Percentiles rank a stretch among this genome's conserved stretches.
Evolutionary conservation across 2,888 invertebrate genomes (phyloP).

Genomic region (Pollenia labialis): DNA sequence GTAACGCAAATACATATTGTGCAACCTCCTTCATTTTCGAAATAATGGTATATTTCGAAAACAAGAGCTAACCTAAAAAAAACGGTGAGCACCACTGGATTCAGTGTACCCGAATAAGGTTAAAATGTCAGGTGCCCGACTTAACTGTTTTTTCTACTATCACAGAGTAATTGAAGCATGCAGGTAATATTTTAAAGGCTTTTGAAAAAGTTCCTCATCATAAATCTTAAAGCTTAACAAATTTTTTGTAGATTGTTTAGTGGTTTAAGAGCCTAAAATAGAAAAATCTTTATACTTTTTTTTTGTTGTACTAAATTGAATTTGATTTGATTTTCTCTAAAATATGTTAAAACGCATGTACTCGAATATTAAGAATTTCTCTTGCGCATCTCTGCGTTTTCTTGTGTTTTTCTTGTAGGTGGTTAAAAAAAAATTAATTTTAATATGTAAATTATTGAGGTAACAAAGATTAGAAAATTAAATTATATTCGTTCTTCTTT

Average conservation of each 20-base stretch:
- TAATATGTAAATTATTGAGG: slow-evolving; percentile 49
- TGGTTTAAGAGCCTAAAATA: slow-evolving; percentile 44
- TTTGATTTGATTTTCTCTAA: slow-evolving; percentile 34
- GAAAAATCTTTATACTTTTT: background rate
- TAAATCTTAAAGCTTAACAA: background rate
- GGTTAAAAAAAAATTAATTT: slow-evolving; percentile 56
- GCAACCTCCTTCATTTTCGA: no score
- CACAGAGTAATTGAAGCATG: no score
- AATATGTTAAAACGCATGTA: background rate
- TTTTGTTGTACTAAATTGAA: slow-evolving; percentile 56
- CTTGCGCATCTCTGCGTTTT: background rate
- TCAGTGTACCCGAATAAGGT: no score
- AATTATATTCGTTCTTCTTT: background rate
- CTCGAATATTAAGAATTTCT: background rate
- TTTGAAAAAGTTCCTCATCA: background rate
- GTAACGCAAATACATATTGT: no score
- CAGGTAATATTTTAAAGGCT: no score
- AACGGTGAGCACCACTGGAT: no score
- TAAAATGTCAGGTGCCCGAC: no score
- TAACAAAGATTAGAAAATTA: slow-evolving; percentile 20
- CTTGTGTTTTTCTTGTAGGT: slow-evolving; percentile 43
- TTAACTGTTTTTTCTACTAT: no score
- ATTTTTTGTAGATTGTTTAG: slow-evolving; percentile 19
- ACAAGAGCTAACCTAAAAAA: no score
- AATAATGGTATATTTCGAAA: no score